Percentiles rank a stretch among this genome's conserved stretches.
Conservation (phyloP, 2,797 vertebrate genomes). For the Chaetodon trifasciatus region DNA sequence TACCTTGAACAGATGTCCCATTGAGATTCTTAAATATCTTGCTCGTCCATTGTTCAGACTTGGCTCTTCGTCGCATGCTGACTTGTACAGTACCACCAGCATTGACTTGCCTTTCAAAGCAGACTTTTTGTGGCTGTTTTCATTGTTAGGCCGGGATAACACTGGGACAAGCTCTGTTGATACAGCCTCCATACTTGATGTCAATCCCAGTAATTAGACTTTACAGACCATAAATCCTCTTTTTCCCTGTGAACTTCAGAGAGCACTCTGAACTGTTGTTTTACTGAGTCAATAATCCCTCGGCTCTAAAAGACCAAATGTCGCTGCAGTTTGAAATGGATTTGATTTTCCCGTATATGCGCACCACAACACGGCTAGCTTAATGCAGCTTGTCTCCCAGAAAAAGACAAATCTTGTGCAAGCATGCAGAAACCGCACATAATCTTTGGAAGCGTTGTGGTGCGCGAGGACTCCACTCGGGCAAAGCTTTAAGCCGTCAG, state of each 20-base stretch:
- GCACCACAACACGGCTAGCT: slow-evolving; percentile 12
- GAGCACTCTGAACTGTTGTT: slow-evolving; percentile 53
- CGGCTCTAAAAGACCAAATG: slow-evolving; percentile 40
- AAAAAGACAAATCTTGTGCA: slow-evolving; percentile 20
- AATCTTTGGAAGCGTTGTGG: slow-evolving; percentile 30
- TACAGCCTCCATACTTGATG: slow-evolving; percentile 59
- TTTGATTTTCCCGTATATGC: slow-evolving; percentile 35
- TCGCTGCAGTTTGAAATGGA: slow-evolving; percentile 31
- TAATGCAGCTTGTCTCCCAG: slow-evolving; percentile 29
- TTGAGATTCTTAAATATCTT: slow-evolving; percentile 23
- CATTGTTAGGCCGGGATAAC: slow-evolving; percentile 38
- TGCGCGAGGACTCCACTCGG: slow-evolving; percentile 18
- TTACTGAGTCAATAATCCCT: slow-evolving; percentile 45
- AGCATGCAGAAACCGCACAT: slow-evolving; percentile 33
- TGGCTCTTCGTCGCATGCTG: not conserved
- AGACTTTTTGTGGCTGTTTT: slow-evolving; percentile 42
- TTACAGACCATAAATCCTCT: slow-evolving; percentile 56
- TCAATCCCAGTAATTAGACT: slow-evolving; percentile 65
- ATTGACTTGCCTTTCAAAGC: slow-evolving; percentile 51
- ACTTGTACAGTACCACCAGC: slow-evolving; percentile 23
- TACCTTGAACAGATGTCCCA: slow-evolving; percentile 34
- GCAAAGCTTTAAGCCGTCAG: slow-evolving; percentile 25
- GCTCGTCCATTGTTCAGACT: not conserved
- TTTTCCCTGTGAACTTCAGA: slow-evolving; percentile 58
- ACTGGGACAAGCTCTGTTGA: slow-evolving; percentile 66